Base-by-base conservation (phyloP, 2,888 invertebrate species). In the Anarsia innoxiella region DNA sequence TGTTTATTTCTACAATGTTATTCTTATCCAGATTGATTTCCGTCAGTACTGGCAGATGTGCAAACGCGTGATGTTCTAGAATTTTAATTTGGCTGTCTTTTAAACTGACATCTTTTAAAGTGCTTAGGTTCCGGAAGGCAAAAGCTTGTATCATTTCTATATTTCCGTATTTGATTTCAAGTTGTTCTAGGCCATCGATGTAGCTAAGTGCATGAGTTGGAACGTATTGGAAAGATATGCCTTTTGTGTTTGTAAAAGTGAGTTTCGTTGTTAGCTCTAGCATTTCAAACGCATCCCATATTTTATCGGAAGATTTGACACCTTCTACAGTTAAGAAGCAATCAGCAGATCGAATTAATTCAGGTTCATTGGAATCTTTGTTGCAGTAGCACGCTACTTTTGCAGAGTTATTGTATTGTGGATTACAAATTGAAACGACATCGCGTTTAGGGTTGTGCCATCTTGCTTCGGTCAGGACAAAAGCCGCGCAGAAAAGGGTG, bases 1-100 rank as follows among this genome's bases (percentile, higher is more conserved):
- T 87, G 58, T 90, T 90, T 43, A 94, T 88, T 65, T 92, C 92
- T 1, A 87, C 79, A 48, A 94, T 89, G 39, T 86, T 84, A 68
- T 94, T 94, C 39, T 90, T 88, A 49, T 91, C 91, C 48, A 94
- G 69, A 50, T 88, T 89, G 39, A 94, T 76, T 14, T 87, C 79
- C 12, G 83, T 86, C 41, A 94, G 68, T 33, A 88, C 86, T 16
- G 82, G 86, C 55, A 92, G 88, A 67, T 92, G 88, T 29, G 91
- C 87, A 54, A 94, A 91, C 0, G 93, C 88, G 53, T 90, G 85
- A 23, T 80, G 80, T 43, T 86, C 87, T 49, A 94, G 68, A 0
- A 74, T 75, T 49, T 86, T 83, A 28, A 94, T 91, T 49, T 88
- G 87, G 64, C 91, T 92, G 41, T 90, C 87, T 38, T 88, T 87